Base-by-base conservation (phyloP, 2,797 vertebrate species). In the Diglossa cyanea region DNA sequence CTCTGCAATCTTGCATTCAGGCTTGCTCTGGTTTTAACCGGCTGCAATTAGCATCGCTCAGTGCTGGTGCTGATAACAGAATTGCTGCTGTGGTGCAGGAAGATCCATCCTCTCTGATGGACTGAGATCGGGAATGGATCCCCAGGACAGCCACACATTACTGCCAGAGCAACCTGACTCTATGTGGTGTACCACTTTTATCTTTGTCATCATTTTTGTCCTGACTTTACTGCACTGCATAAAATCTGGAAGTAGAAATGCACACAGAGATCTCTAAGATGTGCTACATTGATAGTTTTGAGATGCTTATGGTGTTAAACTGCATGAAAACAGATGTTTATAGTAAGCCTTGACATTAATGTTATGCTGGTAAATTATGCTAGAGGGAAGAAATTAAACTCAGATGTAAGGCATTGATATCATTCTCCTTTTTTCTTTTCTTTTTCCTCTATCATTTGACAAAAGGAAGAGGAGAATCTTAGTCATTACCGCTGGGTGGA, bases 101-200 rank as follows among this genome's bases (percentile, higher is more conserved):
- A 89, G 45, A 60, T 61, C 31, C 42, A 26, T 17, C 30, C 50
- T 60, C 37, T 39, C 30, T 9, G 24, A 54, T 17, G 13, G 13
- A 54, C 13, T 5, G 60, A 76, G 70, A 20, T n/a, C n/a, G 13
- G 19, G 26, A n/a, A 37, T 26, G 61, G 76, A 25, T 35, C 18
- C 48, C 42, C 45, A 24, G 0, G 0, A 28, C n/a, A 63, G 61
- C 30, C 45, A 13, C 13, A 4, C 23, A 10, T 16, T 1, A 3
- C 42, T 48, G 50, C 44, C 37, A 26, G 25, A 40, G 44, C 19
- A n/a, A 55, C 7, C 24, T 79, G 39, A 10, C 20, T 75, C 28
- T 13, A 1, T 2, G 9, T 14, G 40, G 14, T 11, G 19, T 30
- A 18, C 6, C 28, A 10, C 58, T 55, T 86, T 33, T 37, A 5